Base-by-base conservation (phyloP, 2,797 vertebrate species). In the Tauraco hartlaubi region DNA sequence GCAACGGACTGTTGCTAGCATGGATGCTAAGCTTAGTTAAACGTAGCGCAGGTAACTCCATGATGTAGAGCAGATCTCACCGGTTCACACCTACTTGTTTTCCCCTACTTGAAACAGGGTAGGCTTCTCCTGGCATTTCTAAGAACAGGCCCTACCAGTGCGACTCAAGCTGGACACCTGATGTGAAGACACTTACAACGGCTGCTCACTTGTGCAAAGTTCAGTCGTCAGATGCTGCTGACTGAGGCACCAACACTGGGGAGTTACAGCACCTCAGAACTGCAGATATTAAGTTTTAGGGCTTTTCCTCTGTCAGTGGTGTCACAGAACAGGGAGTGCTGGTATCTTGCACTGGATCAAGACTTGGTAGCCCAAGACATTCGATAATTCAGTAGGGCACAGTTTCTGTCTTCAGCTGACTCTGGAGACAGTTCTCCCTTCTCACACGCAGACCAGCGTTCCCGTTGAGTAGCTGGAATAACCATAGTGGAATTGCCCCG, bases 51-150 rank as follows among this genome's bases (percentile, higher is more conserved):
- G 88, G 58, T 55, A 55, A 59, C 55, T n/a, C 58, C 55, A 18
- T 0, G 0, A 48, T 62, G 44, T 33, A 56, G 22, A 5, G n/a
- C 63, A 25, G 22, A 31, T 11, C 54, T 31, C 35, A 15, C 1
- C n/a, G 5, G 14, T 48, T 26, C 16, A 16, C 3, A 59, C 31
- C 29, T 43, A 23, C 25, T n/a, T 84, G 64, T 35, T 25, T 33
- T 41, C 39, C 48, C 21, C 31, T 67, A 9, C 33, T 20, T 66
- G 75, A 51, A 44, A 15, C 73, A 58, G 67, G 41, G 21, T 2
- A 5, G 28, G 43, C 85, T 80, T 41, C 67, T 82, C 17, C 43
- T n/a, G 23, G 46, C 14, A 3, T 14, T 82, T 59, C 75, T 77
- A 31, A 69, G 56, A 82, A 35, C 23, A 25, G n/a, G 26, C 71